A percentile compares a stretch with the other conserved stretches of the same genome.
phyloP scores from a whole-genome alignment of 2,888 invertebrate genomes.

The Cephus runcator region DNA sequence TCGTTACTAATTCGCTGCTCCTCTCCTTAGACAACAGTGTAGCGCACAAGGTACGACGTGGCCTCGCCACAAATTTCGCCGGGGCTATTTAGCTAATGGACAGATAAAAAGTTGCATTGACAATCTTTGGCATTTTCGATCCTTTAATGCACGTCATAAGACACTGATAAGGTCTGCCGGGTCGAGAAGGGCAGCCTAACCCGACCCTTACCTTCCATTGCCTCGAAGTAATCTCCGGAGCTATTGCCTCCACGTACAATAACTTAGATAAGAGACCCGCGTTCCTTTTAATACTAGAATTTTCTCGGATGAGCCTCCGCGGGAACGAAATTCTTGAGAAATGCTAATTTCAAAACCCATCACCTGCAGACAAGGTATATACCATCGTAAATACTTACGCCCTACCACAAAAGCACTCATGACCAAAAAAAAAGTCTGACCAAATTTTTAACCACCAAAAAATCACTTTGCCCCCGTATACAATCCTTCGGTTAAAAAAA shows the following conservation, averaged over 20 bases:
- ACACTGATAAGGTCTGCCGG: slow-evolving; percentile 43
- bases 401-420: not conserved
- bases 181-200: slow-evolving; percentile 9
- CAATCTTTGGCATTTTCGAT: slow-evolving; percentile 53
- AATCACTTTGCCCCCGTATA: not conserved
- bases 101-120: slow-evolving; percentile 48
- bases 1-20: not conserved
- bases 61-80: slow-evolving; percentile 39
- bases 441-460: not conserved
- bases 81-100: slow-evolving; percentile 55
- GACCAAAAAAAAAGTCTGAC: not conserved
- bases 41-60: slow-evolving; percentile 1
- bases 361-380: not conserved
- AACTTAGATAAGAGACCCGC: slow-evolving; percentile 49
- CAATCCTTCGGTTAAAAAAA: not conserved
- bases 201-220: slow-evolving; percentile 26
- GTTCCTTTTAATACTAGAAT: slow-evolving; percentile 42
- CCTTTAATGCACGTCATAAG: slow-evolving; percentile 54
- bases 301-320: slow-evolving; percentile 34
- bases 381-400: not conserved
- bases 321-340: slow-evolving; percentile 25
- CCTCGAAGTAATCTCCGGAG: slow-evolving; percentile 36
- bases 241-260: slow-evolving; percentile 45
- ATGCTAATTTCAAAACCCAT: slow-evolving; percentile 2
- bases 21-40: not conserved